A percentile compares a stretch with the other conserved stretches of the same genome.
phyloP scores from a whole-genome alignment of 2,888 invertebrate genomes.

The Bursaphelenchus okinawaensis region DNA sequence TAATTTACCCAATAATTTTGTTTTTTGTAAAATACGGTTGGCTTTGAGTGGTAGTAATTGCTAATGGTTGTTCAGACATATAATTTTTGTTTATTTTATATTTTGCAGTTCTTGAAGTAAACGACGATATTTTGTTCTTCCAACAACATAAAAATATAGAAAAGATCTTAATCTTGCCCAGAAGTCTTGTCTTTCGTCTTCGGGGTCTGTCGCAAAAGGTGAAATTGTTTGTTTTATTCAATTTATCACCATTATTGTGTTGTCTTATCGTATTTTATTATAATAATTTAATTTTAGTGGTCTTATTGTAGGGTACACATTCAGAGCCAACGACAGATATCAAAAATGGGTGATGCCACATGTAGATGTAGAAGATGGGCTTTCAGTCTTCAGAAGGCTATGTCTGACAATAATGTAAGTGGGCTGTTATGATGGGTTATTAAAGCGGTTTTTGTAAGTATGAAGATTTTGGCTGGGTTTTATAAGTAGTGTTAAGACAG shows the following conservation, averaged over 20 bases:
- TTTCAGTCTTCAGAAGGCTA: constrained; percentile 44
- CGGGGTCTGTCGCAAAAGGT: not conserved
- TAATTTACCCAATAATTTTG: too few species aligned
- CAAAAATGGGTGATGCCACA: constrained; percentile 11
- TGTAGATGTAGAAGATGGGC: constrained; percentile 50
- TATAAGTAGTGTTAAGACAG: too few species aligned
- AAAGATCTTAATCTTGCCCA: not conserved
- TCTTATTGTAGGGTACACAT: too few species aligned
- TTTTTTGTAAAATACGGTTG: too few species aligned
- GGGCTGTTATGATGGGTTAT: not conserved
- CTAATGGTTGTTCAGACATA: too few species aligned
- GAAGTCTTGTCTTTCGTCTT: not conserved
- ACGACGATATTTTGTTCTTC: not conserved
- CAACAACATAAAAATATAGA: not conserved
- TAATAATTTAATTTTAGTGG: too few species aligned
- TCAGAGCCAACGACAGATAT: too few species aligned
- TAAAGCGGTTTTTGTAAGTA: too few species aligned
- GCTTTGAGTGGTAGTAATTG: too few species aligned
- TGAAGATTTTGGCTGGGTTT: too few species aligned
- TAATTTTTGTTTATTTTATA: not conserved
- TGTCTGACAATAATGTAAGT: constrained; percentile 45
- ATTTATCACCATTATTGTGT: too few species aligned
- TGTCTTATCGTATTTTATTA: too few species aligned
- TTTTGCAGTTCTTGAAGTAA: not conserved
- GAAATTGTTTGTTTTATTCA: constrained; percentile 15